Conservation (phyloP, 2,113 vertebrate species). For the Odobenus rosmarus region DNA sequence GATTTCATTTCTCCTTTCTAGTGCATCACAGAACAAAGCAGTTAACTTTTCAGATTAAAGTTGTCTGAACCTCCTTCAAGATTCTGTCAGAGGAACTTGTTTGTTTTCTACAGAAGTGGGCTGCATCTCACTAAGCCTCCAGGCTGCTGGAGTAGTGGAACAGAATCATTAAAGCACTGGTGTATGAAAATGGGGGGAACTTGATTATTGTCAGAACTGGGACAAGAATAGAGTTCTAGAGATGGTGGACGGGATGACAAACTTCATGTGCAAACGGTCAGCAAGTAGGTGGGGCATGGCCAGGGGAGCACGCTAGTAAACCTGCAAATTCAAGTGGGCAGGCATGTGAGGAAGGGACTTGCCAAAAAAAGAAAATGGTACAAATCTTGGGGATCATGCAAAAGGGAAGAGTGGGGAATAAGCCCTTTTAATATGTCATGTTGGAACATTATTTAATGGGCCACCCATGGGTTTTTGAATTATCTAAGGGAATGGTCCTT, state of each 20-base stretch:
- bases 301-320: background rate
- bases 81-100: background rate
- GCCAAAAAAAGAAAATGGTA: background rate
- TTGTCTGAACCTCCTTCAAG: background rate
- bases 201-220: background rate
- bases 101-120: background rate
- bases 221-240: background rate
- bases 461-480: background rate
- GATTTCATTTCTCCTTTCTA: background rate
- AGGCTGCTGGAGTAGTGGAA: background rate
- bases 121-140: background rate
- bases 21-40: background rate
- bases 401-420: accelerated
- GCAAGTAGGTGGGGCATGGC: too few relatives aligned
- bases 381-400: background rate
- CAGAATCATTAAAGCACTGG: background rate
- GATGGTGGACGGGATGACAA: background rate
- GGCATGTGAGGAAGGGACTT: background rate
- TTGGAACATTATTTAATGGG: background rate
- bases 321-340: background rate
- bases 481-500: background rate
- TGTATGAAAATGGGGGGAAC: background rate
- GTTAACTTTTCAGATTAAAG: background rate
- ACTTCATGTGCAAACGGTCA: background rate
- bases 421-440: background rate